Conservation (phyloP, 2,113 vertebrate species). For the Solea solea region DNA sequence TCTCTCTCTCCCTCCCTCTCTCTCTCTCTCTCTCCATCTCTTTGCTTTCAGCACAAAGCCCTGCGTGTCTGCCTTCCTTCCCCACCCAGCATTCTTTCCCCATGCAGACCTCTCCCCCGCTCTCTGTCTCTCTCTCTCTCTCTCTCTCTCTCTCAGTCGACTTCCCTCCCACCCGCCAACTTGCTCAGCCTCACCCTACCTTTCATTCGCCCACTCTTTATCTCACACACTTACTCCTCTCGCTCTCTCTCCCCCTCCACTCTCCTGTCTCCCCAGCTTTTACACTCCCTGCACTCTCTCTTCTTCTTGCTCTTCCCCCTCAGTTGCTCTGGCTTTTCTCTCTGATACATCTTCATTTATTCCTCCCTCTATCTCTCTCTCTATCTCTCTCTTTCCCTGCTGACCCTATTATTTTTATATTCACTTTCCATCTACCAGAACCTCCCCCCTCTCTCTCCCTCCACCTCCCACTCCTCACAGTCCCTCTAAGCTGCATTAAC, state of each 20-base stretch:
- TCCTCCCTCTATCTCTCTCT: constrained; percentile 17
- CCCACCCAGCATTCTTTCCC: constrained; percentile 92
- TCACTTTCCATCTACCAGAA: constrained; percentile 61
- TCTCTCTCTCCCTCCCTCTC: constrained; percentile 23
- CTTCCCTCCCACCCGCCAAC: constrained; percentile 71
- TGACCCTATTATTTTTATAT: constrained; percentile 79
- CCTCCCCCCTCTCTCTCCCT: constrained; percentile 52
- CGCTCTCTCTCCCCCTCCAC: constrained; percentile 42
- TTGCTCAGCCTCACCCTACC: constrained; percentile 74
- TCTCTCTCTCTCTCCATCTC: constrained; percentile 9
- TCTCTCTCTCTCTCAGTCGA: constrained; percentile 40
- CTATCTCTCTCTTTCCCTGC: constrained; percentile 70
- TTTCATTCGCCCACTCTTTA: constrained; percentile 78
- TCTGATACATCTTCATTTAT: constrained; percentile 77
- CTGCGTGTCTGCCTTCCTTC: constrained; percentile 86
- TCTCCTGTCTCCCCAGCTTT: constrained; percentile 60
- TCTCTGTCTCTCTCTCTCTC: constrained; percentile 29
- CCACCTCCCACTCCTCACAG: constrained; percentile 68
- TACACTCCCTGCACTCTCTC: constrained; percentile 29
- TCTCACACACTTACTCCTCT: constrained; percentile 63
- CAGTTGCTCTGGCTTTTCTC: constrained; percentile 70
- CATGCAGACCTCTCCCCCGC: constrained; percentile 80
- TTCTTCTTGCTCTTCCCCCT: constrained; percentile 19
- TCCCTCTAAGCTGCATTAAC: constrained; percentile 85
- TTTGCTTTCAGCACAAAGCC: constrained; percentile 87